These are phyloP conservation scores for Coptodon bakossiorum DNA, from an alignment of 2,113 vertebrate species.

Conservation along the genomic window DNA sequence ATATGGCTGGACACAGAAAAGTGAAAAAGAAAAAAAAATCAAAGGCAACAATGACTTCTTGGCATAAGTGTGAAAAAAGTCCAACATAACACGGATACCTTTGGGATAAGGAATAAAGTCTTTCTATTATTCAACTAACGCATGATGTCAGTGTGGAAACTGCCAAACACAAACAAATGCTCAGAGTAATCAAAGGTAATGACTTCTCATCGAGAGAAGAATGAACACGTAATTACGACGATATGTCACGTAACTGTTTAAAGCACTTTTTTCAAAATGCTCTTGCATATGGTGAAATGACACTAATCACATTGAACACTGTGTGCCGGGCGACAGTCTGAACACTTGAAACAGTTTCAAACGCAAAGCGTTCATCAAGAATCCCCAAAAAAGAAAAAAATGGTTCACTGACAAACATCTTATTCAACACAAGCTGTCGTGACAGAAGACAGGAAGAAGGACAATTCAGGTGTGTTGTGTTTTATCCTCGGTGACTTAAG, in stretches of 20 bases:
- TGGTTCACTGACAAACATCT: constrained; percentile 3
- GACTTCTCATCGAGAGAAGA: background rate
- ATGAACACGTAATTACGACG: background rate
- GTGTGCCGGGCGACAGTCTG: constrained; percentile 7
- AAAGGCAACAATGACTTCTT: constrained; percentile 68
- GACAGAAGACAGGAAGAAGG: background rate
- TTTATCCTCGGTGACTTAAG: background rate
- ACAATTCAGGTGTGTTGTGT: background rate
- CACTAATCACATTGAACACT: background rate
- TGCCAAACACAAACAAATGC: background rate
- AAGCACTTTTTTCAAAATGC: background rate
- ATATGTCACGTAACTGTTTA: background rate
- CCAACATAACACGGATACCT: constrained; percentile 44
- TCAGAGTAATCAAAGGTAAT: background rate
- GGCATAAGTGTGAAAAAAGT: constrained; percentile 50
- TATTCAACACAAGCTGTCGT: background rate
- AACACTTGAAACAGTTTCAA: background rate
- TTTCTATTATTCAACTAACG: background rate
- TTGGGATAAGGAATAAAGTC: constrained; percentile 54
- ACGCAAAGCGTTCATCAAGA: background rate
- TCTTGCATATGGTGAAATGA: background rate
- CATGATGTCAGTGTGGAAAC: background rate
- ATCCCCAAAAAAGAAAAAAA: background rate
- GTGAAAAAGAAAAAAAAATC: background rate
- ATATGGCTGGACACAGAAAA: constrained; percentile 61